These are phyloP conservation scores for Pyrgus malvae DNA, from an alignment of 2,888 invertebrate species.

Conservation along the genomic window DNA sequence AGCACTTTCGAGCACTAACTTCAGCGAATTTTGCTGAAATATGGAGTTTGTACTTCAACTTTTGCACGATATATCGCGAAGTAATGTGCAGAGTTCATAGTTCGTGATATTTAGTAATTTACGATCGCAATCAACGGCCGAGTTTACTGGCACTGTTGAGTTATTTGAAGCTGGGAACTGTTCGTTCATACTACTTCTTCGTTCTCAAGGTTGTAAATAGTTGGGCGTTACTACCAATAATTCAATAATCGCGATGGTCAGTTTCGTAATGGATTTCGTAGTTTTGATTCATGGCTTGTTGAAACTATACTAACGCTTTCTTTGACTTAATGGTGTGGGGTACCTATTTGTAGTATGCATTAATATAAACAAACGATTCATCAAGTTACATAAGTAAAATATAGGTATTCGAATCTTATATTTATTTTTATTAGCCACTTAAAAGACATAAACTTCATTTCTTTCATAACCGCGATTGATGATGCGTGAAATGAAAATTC, in stretches of 20 bases:
- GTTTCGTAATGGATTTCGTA: slow-evolving; percentile 19
- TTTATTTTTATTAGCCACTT: too few species aligned
- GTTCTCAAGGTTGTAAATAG: neutral
- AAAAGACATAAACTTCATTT: too few species aligned
- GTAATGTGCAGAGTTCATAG: slow-evolving; percentile 25
- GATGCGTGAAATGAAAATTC: too few species aligned
- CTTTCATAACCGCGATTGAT: too few species aligned
- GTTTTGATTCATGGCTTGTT: slow-evolving; percentile 6
- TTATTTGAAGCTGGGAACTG: neutral
- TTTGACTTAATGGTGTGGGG: neutral
- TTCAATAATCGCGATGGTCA: slow-evolving; percentile 8
- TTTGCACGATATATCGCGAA: slow-evolving; percentile 18
- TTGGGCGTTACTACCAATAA: slow-evolving; percentile 12
- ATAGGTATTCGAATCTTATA: too few species aligned
- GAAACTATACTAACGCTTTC: slow-evolving; percentile 4
- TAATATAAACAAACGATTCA: too few species aligned
- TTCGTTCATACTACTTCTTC: neutral
- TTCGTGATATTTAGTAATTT: slow-evolving; percentile 25
- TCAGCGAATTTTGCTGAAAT: slow-evolving; percentile 22
- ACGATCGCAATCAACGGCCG: slow-evolving; percentile 19
- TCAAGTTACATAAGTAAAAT: too few species aligned
- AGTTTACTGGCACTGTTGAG: neutral
- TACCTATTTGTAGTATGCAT: too few species aligned
- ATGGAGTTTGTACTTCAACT: slow-evolving; percentile 17
- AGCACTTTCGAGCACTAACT: slow-evolving; percentile 21